These are phyloP conservation scores for Amphimallon solstitiale DNA, from an alignment of 2,888 invertebrate genomes.

Conservation along the genomic window DNA sequence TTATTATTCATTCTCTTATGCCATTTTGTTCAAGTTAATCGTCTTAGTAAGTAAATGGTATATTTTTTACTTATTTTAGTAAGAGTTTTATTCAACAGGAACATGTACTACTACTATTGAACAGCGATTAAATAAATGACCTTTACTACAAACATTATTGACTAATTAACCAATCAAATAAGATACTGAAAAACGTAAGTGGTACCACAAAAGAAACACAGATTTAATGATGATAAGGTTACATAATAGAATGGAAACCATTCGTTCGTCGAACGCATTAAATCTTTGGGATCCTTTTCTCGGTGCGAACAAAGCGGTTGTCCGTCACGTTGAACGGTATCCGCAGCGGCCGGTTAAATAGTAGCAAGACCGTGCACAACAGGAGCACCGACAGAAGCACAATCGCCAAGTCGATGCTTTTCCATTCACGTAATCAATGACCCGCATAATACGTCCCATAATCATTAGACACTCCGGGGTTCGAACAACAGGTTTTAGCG, in stretches of 20 bases:
- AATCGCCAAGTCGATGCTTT: conserved; percentile 7
- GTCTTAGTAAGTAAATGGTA: no score
- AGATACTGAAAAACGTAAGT: background rate
- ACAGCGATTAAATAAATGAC: no score
- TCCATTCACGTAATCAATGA: background rate
- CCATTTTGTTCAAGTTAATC: no score
- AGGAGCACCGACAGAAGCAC: conserved; percentile 6
- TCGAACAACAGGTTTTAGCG: no score
- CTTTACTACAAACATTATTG: no score
- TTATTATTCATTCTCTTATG: no score
- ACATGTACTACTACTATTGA: no score
- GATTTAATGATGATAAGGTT: background rate
- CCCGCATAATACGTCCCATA: no score
- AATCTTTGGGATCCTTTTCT: background rate
- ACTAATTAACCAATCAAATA: no score
- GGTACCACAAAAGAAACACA: background rate
- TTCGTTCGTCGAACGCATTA: conserved; percentile 1
- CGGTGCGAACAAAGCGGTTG: conserved; percentile 17
- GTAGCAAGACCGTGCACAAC: conserved; percentile 13
- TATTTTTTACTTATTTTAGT: no score
- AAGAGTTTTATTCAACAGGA: no score
- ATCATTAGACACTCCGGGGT: no score
- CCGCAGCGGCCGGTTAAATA: background rate
- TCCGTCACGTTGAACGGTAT: conserved; percentile 11
- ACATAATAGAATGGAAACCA: conserved; percentile 10